Base-by-base conservation (phyloP, 23 tunicate genomes). In the Botrylloides violaceus region DNA sequence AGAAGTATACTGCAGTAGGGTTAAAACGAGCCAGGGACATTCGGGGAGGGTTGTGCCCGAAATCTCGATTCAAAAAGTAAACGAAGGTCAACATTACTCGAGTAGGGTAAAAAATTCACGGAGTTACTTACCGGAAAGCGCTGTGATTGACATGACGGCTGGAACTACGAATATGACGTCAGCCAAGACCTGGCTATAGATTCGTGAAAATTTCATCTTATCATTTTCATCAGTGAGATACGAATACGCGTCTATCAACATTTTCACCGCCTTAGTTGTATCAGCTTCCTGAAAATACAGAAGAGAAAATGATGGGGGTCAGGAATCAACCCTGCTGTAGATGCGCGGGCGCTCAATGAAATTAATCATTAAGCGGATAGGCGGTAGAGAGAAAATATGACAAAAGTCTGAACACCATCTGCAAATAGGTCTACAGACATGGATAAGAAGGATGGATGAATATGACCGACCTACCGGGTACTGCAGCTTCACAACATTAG, bases 111-210 rank as follows among this genome's bases (percentile, higher is more conserved):
- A n/a, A n/a, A n/a, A n/a, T n/a, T n/a, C n/a, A n/a, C n/a, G n/a
- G n/a, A n/a, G n/a, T n/a, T n/a, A n/a, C 92, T 55, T 53, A 88
- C 96, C 73, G 22, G 71, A 65, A 59, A 81, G 88, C 4, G 84
- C 80, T 33, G 60, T 65, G 9, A 87, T 83, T 4, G 96, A 33
- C 32, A 78, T 32, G 5, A 88, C 35, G 3, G 81, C 68, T 2
- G 96, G 96, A 63, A 88, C 78, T 12, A 88, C 73, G 72, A 88
- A 82, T 26, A 82, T 58, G 19, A 66, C 18, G 59, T 88, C 88
- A 18, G 70, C 59, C 34, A 59, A 29, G 61, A 88, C 30, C 26
- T 72, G 70, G 25, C 77, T 80, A 35, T 82, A 78, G 2, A 88
- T 60, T 48, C 49, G 32, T 43, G 80, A 76, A 58, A 34, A 88